Conservation (phyloP, 2,888 invertebrate species). For the Eristalinus aeneus region DNA sequence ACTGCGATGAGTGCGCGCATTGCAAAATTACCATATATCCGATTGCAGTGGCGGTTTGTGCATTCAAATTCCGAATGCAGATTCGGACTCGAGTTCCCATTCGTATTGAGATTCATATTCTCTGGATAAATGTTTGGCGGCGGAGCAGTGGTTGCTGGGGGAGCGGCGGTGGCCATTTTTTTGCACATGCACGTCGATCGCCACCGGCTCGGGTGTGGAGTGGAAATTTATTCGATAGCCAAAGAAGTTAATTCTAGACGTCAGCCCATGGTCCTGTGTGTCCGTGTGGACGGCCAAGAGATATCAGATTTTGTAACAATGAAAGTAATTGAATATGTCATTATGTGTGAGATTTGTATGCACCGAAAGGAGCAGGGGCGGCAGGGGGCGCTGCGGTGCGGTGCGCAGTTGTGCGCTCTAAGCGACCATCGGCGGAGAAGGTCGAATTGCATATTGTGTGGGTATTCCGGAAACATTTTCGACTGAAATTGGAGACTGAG, state of each 20-base stretch:
- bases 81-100: constrained; percentile 30
- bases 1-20: constrained; percentile 44
- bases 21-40: constrained; percentile 64
- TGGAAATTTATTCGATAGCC: constrained; percentile 50
- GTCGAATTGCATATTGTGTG: background rate
- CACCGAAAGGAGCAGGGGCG: background rate
- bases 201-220: constrained; percentile 6
- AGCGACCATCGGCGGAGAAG: background rate
- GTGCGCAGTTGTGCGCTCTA: background rate
- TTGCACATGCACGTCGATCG: constrained; percentile 3
- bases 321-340: constrained; percentile 59
- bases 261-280: constrained; percentile 31
- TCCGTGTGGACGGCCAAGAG: background rate
- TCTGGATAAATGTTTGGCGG: background rate
- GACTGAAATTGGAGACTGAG: background rate
- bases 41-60: constrained; percentile 58
- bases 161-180: constrained; percentile 10
- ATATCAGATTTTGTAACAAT: constrained; percentile 58
- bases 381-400: background rate
- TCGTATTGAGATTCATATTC: background rate
- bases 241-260: constrained; percentile 48
- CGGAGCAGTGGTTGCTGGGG: background rate
- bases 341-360: constrained; percentile 12
- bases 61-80: constrained; percentile 28
- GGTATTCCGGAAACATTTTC: background rate